Evolutionary conservation across 2,888 invertebrate species (phyloP).

Genomic region (Brachylomia viminalis): DNA sequence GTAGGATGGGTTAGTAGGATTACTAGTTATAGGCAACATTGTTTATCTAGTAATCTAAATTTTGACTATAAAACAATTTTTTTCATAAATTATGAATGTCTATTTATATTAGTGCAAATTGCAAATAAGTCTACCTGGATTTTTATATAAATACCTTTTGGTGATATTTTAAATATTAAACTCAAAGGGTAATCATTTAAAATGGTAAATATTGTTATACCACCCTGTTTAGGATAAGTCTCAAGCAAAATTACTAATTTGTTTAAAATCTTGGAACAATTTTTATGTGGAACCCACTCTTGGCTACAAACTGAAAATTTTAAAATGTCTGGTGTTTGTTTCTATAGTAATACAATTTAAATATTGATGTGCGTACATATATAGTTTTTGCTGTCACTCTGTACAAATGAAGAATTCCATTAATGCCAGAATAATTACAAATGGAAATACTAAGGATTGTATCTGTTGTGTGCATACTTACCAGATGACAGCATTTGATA

Average conservation of each 20-base stretch:
- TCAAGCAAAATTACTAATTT: not conserved
- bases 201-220: conserved; percentile 33
- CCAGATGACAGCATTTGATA: not conserved
- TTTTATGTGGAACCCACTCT: not conserved
- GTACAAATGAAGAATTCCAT: not conserved
- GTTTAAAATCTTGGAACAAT: not conserved
- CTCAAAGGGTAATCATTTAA: conserved; percentile 26
- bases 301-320: not conserved
- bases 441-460: not conserved
- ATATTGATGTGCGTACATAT: not conserved
- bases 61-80: conserved; percentile 2
- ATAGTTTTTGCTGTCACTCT: conserved; percentile 3
- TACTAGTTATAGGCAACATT: conserved; percentile 2
- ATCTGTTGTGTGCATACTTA: not conserved
- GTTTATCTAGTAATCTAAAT: conserved; percentile 1
- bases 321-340: not conserved
- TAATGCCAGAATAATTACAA: not conserved
- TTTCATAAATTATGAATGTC: conserved; percentile 19
- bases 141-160: conserved; percentile 37
- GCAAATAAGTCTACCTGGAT: conserved; percentile 37
- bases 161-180: conserved; percentile 26
- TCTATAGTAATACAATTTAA: not conserved
- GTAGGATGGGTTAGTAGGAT: conserved; percentile 3
- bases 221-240: conserved; percentile 22
- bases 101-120: conserved; percentile 38